Evolutionary conservation across 2,888 invertebrate species (phyloP).

Genomic region (Xiphydria camelus): DNA sequence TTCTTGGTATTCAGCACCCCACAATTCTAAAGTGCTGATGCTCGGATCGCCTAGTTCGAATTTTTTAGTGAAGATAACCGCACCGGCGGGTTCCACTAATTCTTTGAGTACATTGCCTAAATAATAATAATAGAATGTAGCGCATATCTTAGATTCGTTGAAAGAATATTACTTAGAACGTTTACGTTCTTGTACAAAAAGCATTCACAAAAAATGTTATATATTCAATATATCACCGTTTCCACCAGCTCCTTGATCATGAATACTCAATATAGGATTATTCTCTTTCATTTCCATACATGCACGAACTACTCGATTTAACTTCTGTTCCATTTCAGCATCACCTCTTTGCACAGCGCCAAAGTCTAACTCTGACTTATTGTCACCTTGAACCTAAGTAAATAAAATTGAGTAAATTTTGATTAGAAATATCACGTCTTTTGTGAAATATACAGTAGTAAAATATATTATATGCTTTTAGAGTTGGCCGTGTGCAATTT

Average conservation of each 20-base stretch:
- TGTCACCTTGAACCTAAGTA: conserved; percentile 79
- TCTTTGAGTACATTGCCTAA: conserved; percentile 95
- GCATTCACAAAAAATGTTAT: neutral
- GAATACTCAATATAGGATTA: conserved; percentile 93
- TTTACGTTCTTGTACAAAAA: too few relatives aligned
- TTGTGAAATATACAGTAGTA: too few relatives aligned
- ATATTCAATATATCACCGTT: conserved; percentile 64
- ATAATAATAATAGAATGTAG: conserved; percentile 12
- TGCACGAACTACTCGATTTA: conserved; percentile 90
- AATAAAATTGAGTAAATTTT: conserved; percentile 5
- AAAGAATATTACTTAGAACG: too few relatives aligned
- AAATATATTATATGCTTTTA: too few relatives aligned
- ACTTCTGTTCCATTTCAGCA: conserved; percentile 98
- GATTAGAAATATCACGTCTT: conserved; percentile 9
- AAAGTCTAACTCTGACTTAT: conserved; percentile 85
- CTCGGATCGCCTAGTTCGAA: conserved; percentile 95
- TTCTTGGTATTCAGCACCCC: conserved; percentile 99
- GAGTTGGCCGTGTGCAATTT: too few relatives aligned
- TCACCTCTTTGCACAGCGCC: conserved; percentile 97
- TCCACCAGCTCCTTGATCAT: conserved; percentile 99
- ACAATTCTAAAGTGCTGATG: conserved; percentile 88
- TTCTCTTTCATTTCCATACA: conserved; percentile 80
- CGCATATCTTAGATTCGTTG: neutral
- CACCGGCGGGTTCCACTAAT: conserved; percentile 92
- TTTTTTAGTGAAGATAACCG: conserved; percentile 81